Conservation (phyloP, 2,113 vertebrate genomes). For the Vidua chalybeata region DNA sequence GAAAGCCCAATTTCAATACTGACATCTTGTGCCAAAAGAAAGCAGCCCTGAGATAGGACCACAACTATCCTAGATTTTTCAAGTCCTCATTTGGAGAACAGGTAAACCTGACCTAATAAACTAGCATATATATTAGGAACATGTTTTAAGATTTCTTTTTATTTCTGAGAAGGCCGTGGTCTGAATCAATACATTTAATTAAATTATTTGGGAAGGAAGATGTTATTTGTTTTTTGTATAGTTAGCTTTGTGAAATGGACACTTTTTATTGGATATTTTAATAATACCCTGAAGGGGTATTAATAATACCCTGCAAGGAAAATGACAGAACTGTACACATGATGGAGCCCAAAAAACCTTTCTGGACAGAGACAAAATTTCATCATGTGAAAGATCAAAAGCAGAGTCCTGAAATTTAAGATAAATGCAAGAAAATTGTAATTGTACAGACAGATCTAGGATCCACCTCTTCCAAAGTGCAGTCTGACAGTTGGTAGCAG, state of each 20-base stretch:
- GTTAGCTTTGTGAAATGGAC: not conserved
- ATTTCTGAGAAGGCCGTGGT: not conserved
- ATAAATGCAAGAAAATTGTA: not conserved
- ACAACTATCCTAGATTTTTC: not conserved
- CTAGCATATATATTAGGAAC: not conserved
- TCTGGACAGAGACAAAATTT: not conserved
- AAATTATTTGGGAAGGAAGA: rapidly evolving
- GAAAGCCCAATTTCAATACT: not conserved
- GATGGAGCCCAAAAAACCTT: not conserved
- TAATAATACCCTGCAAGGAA: not conserved
- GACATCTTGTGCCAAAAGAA: not conserved
- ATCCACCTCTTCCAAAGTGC: not conserved
- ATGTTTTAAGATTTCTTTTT: not conserved
- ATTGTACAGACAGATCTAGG: not conserved
- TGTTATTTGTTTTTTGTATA: not conserved
- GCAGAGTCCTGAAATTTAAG: not conserved
- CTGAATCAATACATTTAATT: not conserved
- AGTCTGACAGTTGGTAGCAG: not conserved
- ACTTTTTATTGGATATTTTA: not conserved
- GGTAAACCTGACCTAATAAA: not conserved
- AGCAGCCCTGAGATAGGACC: not conserved
- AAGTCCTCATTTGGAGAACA: not conserved
- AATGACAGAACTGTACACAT: not conserved
- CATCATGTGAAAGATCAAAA: not conserved
- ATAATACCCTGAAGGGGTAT: not conserved